A percentile compares a stretch with the other conserved stretches of the same genome.
Conservation (phyloP, 2,113 vertebrate genomes). For the Eolophus roseicapilla region DNA sequence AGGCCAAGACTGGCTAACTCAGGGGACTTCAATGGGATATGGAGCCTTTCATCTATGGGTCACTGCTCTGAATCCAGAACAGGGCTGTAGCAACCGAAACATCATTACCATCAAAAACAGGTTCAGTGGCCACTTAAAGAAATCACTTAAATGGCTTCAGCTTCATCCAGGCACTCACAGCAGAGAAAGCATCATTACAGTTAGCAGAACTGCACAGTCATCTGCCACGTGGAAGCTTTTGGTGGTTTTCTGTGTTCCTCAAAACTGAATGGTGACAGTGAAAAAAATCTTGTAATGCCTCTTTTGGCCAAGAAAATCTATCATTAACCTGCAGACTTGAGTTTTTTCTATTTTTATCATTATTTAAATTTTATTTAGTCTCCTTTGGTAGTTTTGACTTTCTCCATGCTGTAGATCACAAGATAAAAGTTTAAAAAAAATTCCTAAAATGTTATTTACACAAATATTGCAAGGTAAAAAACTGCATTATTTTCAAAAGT, state of each 20-base stretch:
- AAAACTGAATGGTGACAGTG: neutral
- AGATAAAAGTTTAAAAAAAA: neutral
- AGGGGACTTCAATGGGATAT: neutral
- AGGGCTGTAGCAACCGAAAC: neutral
- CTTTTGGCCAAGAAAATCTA: neutral
- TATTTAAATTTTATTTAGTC: neutral
- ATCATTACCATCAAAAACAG: neutral
- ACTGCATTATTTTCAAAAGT: neutral
- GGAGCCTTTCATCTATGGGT: slow-evolving; percentile 9
- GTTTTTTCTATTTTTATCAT: neutral
- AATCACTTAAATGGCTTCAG: neutral
- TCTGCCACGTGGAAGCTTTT: neutral
- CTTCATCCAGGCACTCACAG: neutral
- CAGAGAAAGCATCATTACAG: neutral
- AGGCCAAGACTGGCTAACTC: neutral
- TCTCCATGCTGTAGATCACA: neutral
- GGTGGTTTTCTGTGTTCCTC: neutral
- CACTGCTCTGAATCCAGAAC: neutral
- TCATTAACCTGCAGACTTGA: neutral
- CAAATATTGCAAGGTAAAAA: neutral
- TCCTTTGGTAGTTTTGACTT: neutral
- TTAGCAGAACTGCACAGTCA: neutral
- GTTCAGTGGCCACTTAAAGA: neutral
- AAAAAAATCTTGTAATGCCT: neutral
- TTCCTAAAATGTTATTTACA: neutral